A percentile compares a stretch with the other conserved stretches of the same genome.
Evolutionary conservation across 30 jellyfish, hydroid and myxozoan species (phyloP).

Genomic region (Clytia hemisphaerica): DNA sequence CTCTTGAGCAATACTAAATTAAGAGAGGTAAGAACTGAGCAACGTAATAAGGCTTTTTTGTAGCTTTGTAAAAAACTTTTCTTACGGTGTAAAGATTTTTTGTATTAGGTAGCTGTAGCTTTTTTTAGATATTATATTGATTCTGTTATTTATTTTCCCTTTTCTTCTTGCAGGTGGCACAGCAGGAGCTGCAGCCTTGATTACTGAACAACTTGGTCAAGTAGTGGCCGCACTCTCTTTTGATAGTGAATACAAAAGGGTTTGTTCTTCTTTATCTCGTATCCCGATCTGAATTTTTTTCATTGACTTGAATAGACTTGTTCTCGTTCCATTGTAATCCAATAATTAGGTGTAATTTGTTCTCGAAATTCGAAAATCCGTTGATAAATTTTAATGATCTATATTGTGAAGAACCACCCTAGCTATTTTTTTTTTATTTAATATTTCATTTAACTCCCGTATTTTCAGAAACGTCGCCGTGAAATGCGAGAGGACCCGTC

Average conservation of each 20-base stretch:
- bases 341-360: too few species aligned
- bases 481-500: constrained; percentile 26
- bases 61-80: neutral
- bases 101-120: too few species aligned
- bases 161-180: constrained; percentile 25
- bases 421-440: neutral
- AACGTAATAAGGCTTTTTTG: neutral
- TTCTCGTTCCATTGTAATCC: too few species aligned
- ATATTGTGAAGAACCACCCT: too few species aligned
- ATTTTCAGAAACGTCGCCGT: constrained; percentile 17
- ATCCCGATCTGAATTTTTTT: too few species aligned
- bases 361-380: too few species aligned
- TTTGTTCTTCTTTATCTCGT: neutral
- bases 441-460: neutral
- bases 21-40: constrained; percentile 1
- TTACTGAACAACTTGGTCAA: constrained; percentile 41
- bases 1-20: neutral
- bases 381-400: too few species aligned
- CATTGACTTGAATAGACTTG: too few species aligned
- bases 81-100: too few species aligned
- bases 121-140: neutral
- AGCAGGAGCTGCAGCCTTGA: constrained; percentile 25
- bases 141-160: neutral
- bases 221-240: constrained; percentile 44
- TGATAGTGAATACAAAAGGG: constrained; percentile 40